Evolutionary conservation across 2,113 vertebrate species (phyloP).

Genomic region (Sapajus apella): DNA sequence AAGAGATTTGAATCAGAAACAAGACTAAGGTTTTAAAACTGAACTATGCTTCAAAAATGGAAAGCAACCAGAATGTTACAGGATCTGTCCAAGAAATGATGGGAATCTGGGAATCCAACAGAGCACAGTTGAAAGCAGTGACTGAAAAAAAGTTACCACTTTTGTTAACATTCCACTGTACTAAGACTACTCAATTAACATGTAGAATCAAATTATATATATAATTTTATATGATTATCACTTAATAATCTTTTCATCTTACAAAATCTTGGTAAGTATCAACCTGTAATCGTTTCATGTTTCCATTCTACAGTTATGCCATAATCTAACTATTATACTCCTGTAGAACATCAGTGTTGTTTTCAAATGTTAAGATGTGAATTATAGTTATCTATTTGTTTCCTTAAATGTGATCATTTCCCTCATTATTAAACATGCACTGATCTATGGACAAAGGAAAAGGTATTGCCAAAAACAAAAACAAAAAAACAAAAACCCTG

Average conservation of each 20-base stretch:
- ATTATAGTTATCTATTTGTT: conserved; percentile 1
- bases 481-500: neutral
- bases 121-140: neutral
- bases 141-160: neutral
- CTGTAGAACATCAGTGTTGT: neutral
- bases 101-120: neutral
- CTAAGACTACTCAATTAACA: neutral
- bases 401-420: neutral
- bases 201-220: neutral
- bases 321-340: neutral
- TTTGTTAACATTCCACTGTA: neutral
- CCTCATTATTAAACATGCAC: neutral
- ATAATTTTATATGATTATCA: neutral
- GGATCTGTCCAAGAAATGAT: neutral
- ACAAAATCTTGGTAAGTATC: neutral
- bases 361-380: conserved; percentile 1
- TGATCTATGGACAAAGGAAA: neutral
- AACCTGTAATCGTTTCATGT: neutral
- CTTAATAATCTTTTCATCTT: neutral
- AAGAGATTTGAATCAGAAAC: neutral
- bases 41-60: neutral
- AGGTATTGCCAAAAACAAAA: neutral
- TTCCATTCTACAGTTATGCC: neutral
- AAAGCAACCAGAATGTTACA: neutral
- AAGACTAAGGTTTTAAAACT: conserved; percentile 1